These are phyloP conservation scores for Elachura formosa DNA, from an alignment of 2,113 vertebrate genomes.

Conservation along the genomic window DNA sequence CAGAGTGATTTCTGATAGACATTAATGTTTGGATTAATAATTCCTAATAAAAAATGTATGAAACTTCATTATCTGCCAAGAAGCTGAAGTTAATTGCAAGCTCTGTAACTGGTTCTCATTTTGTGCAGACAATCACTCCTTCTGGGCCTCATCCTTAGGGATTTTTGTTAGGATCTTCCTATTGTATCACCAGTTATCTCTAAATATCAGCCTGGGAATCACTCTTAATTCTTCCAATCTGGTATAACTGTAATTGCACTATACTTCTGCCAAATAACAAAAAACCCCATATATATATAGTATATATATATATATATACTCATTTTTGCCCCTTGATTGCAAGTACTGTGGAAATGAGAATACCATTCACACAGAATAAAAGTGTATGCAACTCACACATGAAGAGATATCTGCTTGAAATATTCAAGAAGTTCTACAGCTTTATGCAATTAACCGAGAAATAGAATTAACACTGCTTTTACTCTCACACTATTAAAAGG, in stretches of 20 bases:
- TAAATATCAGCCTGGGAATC: neutral
- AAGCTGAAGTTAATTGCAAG: neutral
- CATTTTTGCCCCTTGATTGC: neutral
- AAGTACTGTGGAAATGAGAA: neutral
- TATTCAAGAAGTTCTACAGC: neutral
- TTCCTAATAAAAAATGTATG: constrained; percentile 25
- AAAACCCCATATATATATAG: neutral
- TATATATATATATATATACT: neutral
- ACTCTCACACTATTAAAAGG: neutral
- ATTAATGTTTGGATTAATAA: constrained; percentile 42
- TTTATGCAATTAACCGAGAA: neutral
- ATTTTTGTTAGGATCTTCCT: neutral
- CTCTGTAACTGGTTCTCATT: neutral
- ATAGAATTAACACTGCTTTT: neutral
- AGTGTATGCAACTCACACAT: neutral
- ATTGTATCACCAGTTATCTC: neutral
- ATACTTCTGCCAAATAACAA: neutral
- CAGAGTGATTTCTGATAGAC: neutral
- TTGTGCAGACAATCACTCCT: neutral
- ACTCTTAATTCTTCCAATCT: neutral
- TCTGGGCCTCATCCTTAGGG: neutral
- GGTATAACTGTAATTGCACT: neutral
- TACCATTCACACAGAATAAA: neutral
- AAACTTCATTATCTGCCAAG: constrained; percentile 13
- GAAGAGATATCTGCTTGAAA: neutral